Conservation (phyloP, 2,888 invertebrate genomes). For the Hemistola chrysoprasaria region DNA sequence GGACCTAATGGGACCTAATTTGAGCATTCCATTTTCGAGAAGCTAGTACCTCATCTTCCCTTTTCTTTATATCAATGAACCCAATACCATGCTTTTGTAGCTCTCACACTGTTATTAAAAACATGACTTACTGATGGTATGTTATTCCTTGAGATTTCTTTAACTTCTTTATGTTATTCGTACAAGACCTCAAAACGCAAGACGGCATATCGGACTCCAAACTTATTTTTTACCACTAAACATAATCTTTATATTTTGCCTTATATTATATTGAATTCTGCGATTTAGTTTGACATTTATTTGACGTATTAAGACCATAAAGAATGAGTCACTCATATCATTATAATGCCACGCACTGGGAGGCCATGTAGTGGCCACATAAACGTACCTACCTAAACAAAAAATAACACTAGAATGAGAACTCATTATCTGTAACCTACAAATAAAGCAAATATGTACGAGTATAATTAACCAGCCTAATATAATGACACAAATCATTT, state of each 20-base stretch:
- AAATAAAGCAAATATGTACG: too few species aligned
- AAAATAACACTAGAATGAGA: background rate
- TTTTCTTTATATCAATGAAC: too few species aligned
- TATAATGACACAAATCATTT: too few species aligned
- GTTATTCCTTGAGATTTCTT: conserved; percentile 26
- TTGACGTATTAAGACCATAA: conserved; percentile 18
- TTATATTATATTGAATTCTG: background rate
- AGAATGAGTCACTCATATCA: conserved; percentile 13
- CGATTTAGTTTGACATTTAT: conserved; percentile 14
- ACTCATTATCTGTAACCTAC: too few species aligned
- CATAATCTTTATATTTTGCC: too few species aligned
- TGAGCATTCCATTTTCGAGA: too few species aligned
- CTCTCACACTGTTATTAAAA: too few species aligned
- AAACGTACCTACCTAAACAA: conserved; percentile 4
- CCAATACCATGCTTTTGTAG: too few species aligned
- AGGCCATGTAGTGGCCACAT: conserved; percentile 17
- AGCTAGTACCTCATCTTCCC: too few species aligned
- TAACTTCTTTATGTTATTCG: conserved; percentile 27
- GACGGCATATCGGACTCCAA: conserved; percentile 22
- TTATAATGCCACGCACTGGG: conserved; percentile 14
- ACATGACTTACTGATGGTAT: conserved; percentile 27
- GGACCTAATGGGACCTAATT: too few species aligned
- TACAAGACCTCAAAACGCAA: conserved; percentile 28
- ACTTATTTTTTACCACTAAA: too few species aligned
- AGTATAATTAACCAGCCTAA: too few species aligned